A percentile compares a stretch with the other conserved stretches of the same genome.
These are phyloP conservation scores for Pristionchus entomophagus DNA, from an alignment of 2,888 invertebrate species.

Conservation along the genomic window DNA sequence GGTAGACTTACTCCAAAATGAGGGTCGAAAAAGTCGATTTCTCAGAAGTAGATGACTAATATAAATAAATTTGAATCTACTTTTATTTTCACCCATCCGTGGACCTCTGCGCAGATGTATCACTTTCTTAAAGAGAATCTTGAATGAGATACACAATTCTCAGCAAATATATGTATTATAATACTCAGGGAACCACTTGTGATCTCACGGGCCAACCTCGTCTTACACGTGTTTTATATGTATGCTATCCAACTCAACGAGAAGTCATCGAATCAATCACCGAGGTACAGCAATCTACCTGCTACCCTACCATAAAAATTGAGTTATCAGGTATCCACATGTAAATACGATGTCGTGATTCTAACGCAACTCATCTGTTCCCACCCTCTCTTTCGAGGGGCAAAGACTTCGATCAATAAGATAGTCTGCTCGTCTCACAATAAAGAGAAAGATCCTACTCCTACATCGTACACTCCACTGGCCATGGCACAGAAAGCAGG, in stretches of 20 bases:
- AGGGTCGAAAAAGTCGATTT: no score
- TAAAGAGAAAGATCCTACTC: background rate
- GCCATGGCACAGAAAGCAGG: background rate
- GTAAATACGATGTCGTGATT: slow-evolving; percentile 93
- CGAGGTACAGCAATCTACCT: slow-evolving; percentile 51
- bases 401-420: background rate
- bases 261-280: slow-evolving; percentile 57
- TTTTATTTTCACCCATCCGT: no score
- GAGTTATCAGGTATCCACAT: slow-evolving; percentile 79
- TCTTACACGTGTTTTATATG: slow-evolving; percentile 66
- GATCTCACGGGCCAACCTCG: slow-evolving; percentile 85
- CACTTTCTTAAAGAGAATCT: no score
- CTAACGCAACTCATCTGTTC: slow-evolving; percentile 89
- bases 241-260: slow-evolving; percentile 60
- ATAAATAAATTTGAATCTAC: no score
- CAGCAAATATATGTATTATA: background rate
- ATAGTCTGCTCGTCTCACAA: slow-evolving; percentile 10
- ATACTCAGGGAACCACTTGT: slow-evolving; percentile 89
- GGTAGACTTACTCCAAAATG: no score
- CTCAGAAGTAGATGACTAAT: no score
- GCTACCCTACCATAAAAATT: no score
- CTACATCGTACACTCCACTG: background rate
- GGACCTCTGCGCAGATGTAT: no score
- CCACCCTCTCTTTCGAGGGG: slow-evolving; percentile 82
- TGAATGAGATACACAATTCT: no score